Conservation (phyloP, 2,888 invertebrate genomes). For the Andrena fulva region DNA sequence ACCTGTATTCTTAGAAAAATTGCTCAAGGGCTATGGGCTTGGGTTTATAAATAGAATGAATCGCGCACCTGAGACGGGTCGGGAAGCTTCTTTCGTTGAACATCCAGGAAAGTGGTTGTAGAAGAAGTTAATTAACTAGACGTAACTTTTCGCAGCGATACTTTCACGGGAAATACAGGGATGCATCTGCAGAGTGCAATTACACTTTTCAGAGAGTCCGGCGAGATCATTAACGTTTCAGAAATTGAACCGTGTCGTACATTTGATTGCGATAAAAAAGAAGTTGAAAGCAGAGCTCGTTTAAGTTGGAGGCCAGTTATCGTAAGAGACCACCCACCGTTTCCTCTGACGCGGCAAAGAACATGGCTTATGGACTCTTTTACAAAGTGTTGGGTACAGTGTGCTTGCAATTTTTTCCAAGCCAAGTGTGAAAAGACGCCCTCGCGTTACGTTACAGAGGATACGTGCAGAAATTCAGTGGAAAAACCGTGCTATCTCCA, state of each 20-base stretch:
- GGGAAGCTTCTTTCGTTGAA: not conserved
- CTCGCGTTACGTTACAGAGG: not conserved
- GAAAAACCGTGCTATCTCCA: not conserved
- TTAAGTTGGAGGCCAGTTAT: not conserved
- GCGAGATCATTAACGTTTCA: not conserved
- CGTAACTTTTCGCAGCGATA: not conserved
- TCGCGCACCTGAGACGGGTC: not conserved
- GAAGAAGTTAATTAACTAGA: slow-evolving; percentile 6
- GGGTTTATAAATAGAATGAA: not conserved
- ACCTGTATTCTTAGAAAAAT: not conserved
- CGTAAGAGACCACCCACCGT: not conserved
- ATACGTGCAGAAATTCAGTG: not conserved
- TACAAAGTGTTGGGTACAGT: not conserved
- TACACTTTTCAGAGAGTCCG: not conserved
- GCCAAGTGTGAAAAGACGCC: not conserved
- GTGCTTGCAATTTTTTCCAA: not conserved
- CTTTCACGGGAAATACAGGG: not conserved
- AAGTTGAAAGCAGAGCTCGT: not conserved
- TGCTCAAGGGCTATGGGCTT: not conserved
- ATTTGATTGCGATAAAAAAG: not conserved
- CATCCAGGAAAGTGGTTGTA: not conserved
- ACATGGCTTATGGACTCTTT: not conserved
- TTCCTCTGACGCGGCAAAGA: not conserved
- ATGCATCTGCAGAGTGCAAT: not conserved
- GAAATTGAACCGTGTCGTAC: not conserved